A percentile compares a stretch with the other conserved stretches of the same genome.
phyloP scores from a whole-genome alignment of 2,888 invertebrate species.

The Hemicrepidius hirtus region DNA sequence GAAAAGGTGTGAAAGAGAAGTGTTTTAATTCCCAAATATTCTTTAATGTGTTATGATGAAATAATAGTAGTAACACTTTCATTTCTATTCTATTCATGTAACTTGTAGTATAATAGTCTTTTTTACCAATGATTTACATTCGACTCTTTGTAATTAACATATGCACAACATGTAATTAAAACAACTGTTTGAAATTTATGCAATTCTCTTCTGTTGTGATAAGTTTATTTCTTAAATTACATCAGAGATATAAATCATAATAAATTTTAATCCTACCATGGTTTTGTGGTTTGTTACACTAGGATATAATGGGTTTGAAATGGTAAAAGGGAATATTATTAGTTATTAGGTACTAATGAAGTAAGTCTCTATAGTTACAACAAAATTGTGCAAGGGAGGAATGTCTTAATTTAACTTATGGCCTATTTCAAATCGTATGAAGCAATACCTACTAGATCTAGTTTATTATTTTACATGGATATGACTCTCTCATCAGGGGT shows the following conservation, averaged over 20 bases:
- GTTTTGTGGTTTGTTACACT: too few relatives aligned
- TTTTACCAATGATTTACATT: slow-evolving; percentile 12
- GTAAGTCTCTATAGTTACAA: not conserved
- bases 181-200: slow-evolving; percentile 10
- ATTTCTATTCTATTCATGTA: slow-evolving; percentile 13
- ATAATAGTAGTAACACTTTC: slow-evolving; percentile 16
- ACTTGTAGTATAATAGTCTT: not conserved
- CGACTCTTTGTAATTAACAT: slow-evolving; percentile 4
- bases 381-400: not conserved
- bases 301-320: too few relatives aligned
- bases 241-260: not conserved
- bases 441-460: not conserved
- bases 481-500: too few relatives aligned
- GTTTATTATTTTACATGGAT: slow-evolving; percentile 1
- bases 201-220: not conserved
- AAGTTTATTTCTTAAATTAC: not conserved
- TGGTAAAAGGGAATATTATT: too few relatives aligned
- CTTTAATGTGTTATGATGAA: not conserved
- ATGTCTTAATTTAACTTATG: not conserved
- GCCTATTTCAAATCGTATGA: not conserved
- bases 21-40: slow-evolving; percentile 4
- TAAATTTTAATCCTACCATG: too few relatives aligned
- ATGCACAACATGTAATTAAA: not conserved
- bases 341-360: too few relatives aligned
- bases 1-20: slow-evolving; percentile 14